These are phyloP conservation scores for Rostratula benghalensis DNA, from an alignment of 2,113 vertebrate genomes.

Conservation along the genomic window DNA sequence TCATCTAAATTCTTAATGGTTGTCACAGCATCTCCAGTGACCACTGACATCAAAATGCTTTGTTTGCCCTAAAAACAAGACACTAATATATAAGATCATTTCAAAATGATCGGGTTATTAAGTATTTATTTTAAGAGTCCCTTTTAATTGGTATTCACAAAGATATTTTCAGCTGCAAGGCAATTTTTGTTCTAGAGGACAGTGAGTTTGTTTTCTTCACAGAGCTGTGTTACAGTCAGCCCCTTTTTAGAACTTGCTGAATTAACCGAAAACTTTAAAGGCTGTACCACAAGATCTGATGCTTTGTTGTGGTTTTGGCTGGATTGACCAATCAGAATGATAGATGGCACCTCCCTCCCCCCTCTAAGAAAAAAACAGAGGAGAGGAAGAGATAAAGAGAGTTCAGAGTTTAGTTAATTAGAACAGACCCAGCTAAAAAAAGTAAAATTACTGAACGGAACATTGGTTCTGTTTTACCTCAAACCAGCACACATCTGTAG, in stretches of 20 bases:
- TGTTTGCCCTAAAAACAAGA: constrained; percentile 81
- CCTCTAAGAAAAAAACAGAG: too few relatives aligned
- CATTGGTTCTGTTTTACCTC: too few relatives aligned
- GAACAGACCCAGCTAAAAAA: too few relatives aligned
- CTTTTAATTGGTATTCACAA: not conserved
- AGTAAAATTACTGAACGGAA: too few relatives aligned
- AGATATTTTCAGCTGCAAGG: not conserved
- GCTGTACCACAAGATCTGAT: not conserved
- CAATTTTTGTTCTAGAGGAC: not conserved
- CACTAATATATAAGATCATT: not conserved
- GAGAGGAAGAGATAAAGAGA: too few relatives aligned
- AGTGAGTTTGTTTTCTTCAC: not conserved
- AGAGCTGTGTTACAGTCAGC: not conserved
- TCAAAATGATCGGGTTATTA: not conserved
- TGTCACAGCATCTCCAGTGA: constrained; percentile 88
- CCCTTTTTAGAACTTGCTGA: not conserved
- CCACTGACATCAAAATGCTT: constrained; percentile 93
- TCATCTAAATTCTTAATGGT: constrained; percentile 85
- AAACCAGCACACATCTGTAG: not conserved
- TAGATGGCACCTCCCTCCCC: too few relatives aligned
- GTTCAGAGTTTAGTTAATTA: too few relatives aligned
- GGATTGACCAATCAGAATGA: too few relatives aligned
- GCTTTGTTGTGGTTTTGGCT: not conserved
- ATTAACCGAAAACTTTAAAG: not conserved
- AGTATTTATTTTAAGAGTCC: not conserved